Percentiles rank a stretch among this genome's conserved stretches.
phyloP scores from a whole-genome alignment of 2,797 vertebrate genomes.

The Oreochromis mossambicus region DNA sequence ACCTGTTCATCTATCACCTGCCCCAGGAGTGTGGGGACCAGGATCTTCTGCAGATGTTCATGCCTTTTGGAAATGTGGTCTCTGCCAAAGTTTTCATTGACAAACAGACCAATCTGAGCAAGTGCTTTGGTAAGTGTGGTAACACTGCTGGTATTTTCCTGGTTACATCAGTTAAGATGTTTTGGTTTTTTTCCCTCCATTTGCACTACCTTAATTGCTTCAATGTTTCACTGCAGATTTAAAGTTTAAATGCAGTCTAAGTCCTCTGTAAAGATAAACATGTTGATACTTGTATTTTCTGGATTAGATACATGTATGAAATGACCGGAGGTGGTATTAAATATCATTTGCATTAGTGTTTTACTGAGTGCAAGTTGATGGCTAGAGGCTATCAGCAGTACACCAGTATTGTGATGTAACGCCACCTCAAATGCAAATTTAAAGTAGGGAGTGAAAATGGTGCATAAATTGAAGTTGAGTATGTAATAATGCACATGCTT shows the following conservation, averaged over 20 bases:
- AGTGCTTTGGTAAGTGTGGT: slow-evolving; percentile 91
- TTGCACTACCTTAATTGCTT: neutral
- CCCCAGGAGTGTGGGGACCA: slow-evolving; percentile 99
- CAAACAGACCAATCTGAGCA: slow-evolving; percentile 99
- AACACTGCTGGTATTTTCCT: neutral
- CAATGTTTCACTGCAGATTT: neutral
- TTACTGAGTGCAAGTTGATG: neutral
- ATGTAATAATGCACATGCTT: neutral
- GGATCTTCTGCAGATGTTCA: slow-evolving; percentile 99
- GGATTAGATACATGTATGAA: neutral
- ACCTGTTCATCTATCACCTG: slow-evolving; percentile 98
- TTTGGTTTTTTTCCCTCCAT: neutral
- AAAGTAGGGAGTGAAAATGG: neutral
- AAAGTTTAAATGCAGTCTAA: neutral
- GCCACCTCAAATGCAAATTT: neutral
- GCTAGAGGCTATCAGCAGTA: neutral
- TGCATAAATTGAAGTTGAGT: neutral
- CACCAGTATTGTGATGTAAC: neutral
- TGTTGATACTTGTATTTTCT: neutral
- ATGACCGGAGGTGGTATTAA: neutral
- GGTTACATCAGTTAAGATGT: neutral
- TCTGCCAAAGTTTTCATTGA: slow-evolving; percentile 99
- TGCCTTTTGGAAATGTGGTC: slow-evolving; percentile 99
- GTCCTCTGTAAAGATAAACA: neutral
- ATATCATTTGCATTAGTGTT: neutral